Evolutionary conservation across 2,797 vertebrate species (phyloP).

Genomic region (Enoplosus armatus): DNA sequence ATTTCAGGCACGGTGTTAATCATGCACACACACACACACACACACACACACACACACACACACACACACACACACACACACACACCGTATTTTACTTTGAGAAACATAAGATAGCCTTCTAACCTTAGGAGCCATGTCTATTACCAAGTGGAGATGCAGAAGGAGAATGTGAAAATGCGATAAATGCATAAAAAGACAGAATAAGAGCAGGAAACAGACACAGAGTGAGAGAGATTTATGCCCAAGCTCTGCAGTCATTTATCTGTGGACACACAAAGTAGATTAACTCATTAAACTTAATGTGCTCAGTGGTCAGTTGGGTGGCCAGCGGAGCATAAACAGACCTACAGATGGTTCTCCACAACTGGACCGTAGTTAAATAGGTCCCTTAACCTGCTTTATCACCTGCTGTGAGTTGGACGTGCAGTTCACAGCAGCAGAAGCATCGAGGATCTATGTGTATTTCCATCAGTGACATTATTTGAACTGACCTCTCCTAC

Average conservation of each 20-base stretch:
- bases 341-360: conserved; percentile 49
- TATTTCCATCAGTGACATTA: not conserved
- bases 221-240: conserved; percentile 44
- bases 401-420: conserved; percentile 29
- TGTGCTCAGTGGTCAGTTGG: conserved; percentile 68
- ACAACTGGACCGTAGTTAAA: conserved; percentile 58
- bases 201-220: conserved; percentile 7
- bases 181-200: conserved; percentile 23
- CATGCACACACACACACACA: conserved; percentile 16
- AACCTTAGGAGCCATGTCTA: conserved; percentile 8
- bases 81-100: conserved; percentile 12
- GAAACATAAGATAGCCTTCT: conserved; percentile 17
- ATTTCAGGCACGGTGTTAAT: conserved; percentile 40
- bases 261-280: conserved; percentile 65
- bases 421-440: conserved; percentile 12
- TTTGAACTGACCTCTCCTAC: conserved; percentile 17
- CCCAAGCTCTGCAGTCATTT: conserved; percentile 38
- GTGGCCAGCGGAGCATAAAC: conserved; percentile 61
- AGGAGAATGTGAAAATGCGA: conserved; percentile 17
- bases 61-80: conserved; percentile 21
- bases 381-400: conserved; percentile 22
- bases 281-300: conserved; percentile 75
- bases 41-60: conserved; percentile 19
- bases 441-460: not conserved
- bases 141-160: not conserved